A percentile compares a stretch with the other conserved stretches of the same genome.
Conservation (phyloP, 2,113 vertebrate genomes). For the Microcebus griseorufus region DNA sequence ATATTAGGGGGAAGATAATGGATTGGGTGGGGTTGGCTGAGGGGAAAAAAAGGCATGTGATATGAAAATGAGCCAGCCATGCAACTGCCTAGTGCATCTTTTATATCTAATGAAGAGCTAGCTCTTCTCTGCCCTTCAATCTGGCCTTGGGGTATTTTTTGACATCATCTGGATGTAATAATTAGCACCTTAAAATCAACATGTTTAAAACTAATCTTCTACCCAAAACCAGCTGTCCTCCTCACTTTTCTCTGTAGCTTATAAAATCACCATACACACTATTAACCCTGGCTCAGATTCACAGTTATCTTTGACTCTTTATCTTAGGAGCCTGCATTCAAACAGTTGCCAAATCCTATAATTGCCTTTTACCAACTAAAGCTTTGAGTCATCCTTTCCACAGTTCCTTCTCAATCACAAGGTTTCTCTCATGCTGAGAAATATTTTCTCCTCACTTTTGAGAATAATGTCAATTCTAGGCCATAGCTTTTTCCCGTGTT, state of each 20-base stretch:
- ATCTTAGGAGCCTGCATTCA: neutral
- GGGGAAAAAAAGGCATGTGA: neutral
- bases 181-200: slow-evolving; percentile 17
- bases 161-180: neutral
- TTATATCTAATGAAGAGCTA: neutral
- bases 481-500: neutral
- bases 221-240: neutral
- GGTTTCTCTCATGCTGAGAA: slow-evolving; percentile 19
- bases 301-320: neutral
- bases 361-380: neutral
- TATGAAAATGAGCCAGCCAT: neutral
- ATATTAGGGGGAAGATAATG: neutral
- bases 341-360: neutral
- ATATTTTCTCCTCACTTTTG: neutral
- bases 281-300: neutral
- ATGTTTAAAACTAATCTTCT: neutral
- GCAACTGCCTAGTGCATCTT: neutral
- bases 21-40: neutral
- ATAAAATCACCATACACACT: neutral
- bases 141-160: neutral
- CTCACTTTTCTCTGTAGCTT: neutral
- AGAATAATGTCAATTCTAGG: neutral
- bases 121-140: neutral
- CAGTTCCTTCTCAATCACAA: neutral
- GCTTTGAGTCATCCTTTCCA: slow-evolving; percentile 15